Base-by-base conservation (phyloP, 2,113 vertebrate species). In the Percina caprodes region DNA sequence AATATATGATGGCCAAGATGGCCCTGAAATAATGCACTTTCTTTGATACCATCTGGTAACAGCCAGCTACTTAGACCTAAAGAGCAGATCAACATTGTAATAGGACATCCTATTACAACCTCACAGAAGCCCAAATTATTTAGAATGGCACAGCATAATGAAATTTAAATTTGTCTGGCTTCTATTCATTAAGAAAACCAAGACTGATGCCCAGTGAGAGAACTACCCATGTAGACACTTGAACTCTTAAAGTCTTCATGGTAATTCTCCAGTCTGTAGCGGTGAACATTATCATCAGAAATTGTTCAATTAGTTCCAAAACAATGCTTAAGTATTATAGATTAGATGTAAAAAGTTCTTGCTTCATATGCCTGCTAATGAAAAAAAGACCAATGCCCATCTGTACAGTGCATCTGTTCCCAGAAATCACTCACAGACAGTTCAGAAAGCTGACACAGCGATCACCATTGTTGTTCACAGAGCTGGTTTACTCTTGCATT, bases 361-460 rank as follows among this genome's bases (percentile, higher is more conserved):
- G 39, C 78, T 74, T 90, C 86, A 80, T 83, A 81, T 89, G 86
- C 52, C 74, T 79, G 54, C 74, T 84, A 78, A 86, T 80, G 82
- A 84, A 88, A 91, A 88, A 86, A 89, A 90, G 85, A 68, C 73
- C 80, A 78, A 39, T 45, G 74, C 76, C 92, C 92, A 90, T 93
- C 92, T 94, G 93, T n/a, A 85, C 69, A 10, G 73, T 90, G 88
- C 91, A 92, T 93, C 90, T 92, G 92, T 81, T 93, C 60, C 26
- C 69, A 24, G 46, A 84, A 86, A 90, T 84, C 86, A 45, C 75
- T 86, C 84, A 74, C 26, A 69, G 79, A 79, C 80, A 33, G 72
- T 60, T 80, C 33, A 67, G 58, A 73, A 79, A 69, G 71, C 86
- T 83, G 74, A 90, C 88, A 62, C 39, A 48, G 46, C 55, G 5